These are phyloP conservation scores for Seriola dumerili DNA, from an alignment of 2,113 vertebrate genomes.

Conservation along the genomic window DNA sequence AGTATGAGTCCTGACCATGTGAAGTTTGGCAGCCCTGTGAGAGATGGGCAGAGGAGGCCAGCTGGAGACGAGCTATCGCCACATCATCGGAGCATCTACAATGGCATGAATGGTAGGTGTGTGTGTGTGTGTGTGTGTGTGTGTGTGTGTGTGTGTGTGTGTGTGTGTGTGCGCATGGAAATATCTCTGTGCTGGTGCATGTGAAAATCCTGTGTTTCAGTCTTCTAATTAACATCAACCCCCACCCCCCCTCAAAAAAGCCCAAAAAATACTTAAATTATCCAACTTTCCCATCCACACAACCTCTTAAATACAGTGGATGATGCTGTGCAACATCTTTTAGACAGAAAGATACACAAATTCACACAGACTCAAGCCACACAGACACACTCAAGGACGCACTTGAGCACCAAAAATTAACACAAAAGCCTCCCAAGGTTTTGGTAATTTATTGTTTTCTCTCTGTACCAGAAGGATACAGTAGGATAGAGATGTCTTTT, in stretches of 20 bases:
- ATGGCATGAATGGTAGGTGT: conserved; percentile 92
- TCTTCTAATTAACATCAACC: background rate
- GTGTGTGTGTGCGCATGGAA: background rate
- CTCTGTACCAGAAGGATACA: background rate
- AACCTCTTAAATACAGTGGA: background rate
- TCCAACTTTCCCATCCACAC: background rate
- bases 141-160: background rate
- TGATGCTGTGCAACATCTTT: background rate
- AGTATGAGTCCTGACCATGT: conserved; percentile 89
- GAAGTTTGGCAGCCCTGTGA: conserved; percentile 86
- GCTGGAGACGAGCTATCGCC: conserved; percentile 89
- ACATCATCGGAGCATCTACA: conserved; percentile 91
- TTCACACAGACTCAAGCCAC: background rate
- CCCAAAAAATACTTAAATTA: background rate
- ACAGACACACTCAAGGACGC: background rate
- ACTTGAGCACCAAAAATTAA: background rate
- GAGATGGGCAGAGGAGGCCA: conserved; percentile 91
- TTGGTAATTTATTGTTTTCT: background rate
- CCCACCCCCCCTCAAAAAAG: background rate
- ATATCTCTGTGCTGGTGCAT: background rate
- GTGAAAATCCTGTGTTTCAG: background rate
- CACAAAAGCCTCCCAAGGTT: background rate
- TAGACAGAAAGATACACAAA: background rate
- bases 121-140: background rate
- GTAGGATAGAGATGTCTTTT: background rate